phyloP scores from a whole-genome alignment of 2,888 invertebrate genomes.

The Malachius bipustulatus region DNA sequence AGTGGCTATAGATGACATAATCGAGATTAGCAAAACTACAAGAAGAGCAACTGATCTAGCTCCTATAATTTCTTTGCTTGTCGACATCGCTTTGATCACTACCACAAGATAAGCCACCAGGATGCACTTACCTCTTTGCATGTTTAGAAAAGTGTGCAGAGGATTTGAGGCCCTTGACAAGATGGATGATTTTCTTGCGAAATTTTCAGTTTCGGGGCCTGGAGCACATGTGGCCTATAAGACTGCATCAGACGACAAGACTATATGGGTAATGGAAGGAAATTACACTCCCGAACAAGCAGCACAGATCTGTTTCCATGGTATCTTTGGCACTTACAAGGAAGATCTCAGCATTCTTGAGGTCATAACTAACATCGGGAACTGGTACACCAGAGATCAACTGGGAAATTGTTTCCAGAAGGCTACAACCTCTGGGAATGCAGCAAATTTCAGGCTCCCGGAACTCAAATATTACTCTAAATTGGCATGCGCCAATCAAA shows the following conservation, averaged over 20 bases:
- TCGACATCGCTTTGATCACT: neutral
- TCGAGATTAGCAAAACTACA: constrained; percentile 6
- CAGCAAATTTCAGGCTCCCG: neutral
- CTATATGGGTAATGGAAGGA: too few species aligned
- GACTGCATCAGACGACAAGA: too few species aligned
- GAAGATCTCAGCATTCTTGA: constrained; percentile 13
- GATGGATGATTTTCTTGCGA: too few species aligned
- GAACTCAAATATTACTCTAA: constrained; percentile 6
- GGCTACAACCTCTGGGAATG: constrained; percentile 2
- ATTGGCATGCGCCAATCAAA: constrained; percentile 9
- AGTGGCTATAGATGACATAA: constrained; percentile 12
- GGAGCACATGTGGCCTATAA: too few species aligned
- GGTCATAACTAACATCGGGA: constrained; percentile 8
- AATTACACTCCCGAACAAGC: constrained; percentile 6
- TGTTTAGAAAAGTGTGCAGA: too few species aligned
- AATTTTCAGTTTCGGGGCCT: too few species aligned
- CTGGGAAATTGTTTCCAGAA: constrained; percentile 7
- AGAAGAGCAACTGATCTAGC: neutral
- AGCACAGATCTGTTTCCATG: constrained; percentile 10
- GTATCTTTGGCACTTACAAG: constrained; percentile 15
- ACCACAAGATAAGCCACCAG: neutral
- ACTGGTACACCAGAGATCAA: constrained; percentile 12
- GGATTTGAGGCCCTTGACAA: too few species aligned
- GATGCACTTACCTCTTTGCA: neutral
- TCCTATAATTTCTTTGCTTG: neutral